Evolutionary conservation across 53 echinoderm and acorn worm genomes (phyloP), one percentile per base, ranked within the genome.

Genomic region (Echinarachnius parma): DNA sequence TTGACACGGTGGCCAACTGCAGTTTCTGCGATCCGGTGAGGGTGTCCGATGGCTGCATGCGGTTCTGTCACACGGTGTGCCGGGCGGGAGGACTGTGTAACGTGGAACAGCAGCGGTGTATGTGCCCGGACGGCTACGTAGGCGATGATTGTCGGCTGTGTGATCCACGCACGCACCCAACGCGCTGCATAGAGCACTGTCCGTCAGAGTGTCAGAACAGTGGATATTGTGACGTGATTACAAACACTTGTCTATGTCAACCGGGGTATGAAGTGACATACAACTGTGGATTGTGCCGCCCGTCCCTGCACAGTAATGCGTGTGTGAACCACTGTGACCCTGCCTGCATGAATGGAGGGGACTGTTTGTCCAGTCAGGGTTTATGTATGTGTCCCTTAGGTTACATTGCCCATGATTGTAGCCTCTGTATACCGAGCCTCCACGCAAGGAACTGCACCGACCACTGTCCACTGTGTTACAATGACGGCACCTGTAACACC

Each of bases 401-500:
- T 2, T 72, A 72, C 74, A 55, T 72, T 2, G 37, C 26, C 2
- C 74, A 72, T 42, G 74, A 72, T 57, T 72, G 74, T 20, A 72
- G 74, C 26, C 35, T 72, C 26, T 72, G 74, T 26, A 39, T 72
- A 16, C 74, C 74, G 5, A 28, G 57, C 2, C 28, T 56, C 5
- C 74, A 72, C 3, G 74, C 57, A 0, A 72, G 74, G 37, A 72
- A 72, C 74, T 72, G 74, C 27, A 72, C 74, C 3, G 74, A 72
- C 34, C 74, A 72, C 44, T 72, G 74, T 28, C 74, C 57, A 4
- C 39, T 33, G 11, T 91, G 91, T 64, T 49, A 33, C 1, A 82
- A 86, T 30, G 64, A 77, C 15, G 83, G 69, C 10, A 80, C 80
- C 4, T 91, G 91, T 62, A 46, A 83, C 55, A 82, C 67, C 23